These are phyloP conservation scores for Bombus sibiricus DNA, from an alignment of 1,140 invertebrate genomes.

Conservation along the genomic window DNA sequence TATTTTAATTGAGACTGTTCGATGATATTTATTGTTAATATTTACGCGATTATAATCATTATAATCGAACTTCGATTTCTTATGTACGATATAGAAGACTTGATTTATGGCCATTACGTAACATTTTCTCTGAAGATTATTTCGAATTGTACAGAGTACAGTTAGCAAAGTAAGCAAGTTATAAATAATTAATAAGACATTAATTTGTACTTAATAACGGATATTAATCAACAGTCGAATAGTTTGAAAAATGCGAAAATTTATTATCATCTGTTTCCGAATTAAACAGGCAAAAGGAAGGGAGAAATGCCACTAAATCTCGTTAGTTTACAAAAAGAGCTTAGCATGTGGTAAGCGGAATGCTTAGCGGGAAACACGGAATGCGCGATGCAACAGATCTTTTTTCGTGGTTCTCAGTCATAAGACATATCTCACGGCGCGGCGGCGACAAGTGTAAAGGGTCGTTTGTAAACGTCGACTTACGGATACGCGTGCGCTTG, in stretches of 20 bases:
- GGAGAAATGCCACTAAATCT: background rate
- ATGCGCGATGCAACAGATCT: conserved; percentile 4
- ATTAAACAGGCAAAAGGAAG: background rate
- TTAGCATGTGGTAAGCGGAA: background rate
- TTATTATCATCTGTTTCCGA: background rate
- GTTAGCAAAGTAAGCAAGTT: too few species aligned
- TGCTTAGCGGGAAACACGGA: background rate
- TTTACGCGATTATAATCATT: too few species aligned
- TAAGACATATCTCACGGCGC: conserved; percentile 27
- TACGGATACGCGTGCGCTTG: background rate
- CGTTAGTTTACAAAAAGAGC: conserved; percentile 9
- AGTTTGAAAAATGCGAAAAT: background rate
- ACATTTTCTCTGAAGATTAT: too few species aligned
- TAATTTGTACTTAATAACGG: background rate
- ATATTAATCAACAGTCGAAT: background rate
- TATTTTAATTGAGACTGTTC: too few species aligned
- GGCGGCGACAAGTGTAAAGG: conserved; percentile 27
- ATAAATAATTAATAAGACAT: background rate
- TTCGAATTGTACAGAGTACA: too few species aligned
- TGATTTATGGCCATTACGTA: too few species aligned
- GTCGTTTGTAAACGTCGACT: conserved; percentile 47
- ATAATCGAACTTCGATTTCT: too few species aligned
- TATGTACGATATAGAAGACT: too few species aligned
- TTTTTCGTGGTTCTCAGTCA: conserved; percentile 21
- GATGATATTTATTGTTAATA: too few species aligned